Conservation (phyloP, 2,888 invertebrate species). For the Amphipyra tragopoginis region DNA sequence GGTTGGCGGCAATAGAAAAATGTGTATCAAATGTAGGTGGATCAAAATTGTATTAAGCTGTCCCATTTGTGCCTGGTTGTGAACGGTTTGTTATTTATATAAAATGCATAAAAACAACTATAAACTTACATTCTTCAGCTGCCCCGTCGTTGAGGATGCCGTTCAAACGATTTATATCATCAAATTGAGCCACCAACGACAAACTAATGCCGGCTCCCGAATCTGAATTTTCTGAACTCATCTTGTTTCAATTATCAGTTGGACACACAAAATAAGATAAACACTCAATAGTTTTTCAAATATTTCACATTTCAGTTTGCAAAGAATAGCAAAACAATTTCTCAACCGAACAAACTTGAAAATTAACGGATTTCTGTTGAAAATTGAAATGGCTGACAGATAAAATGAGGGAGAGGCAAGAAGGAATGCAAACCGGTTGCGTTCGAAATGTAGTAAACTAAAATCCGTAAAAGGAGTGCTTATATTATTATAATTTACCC, state of each 20-base stretch:
- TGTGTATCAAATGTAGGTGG: conserved; percentile 24
- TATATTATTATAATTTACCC: too few relatives aligned
- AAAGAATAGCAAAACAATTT: conserved; percentile 37
- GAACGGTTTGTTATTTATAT: neutral
- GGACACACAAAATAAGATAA: conserved; percentile 44
- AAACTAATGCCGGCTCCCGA: conserved; percentile 81
- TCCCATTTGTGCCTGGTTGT: rapidly evolving
- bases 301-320: conserved; percentile 58
- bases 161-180: conserved; percentile 92
- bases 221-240: conserved; percentile 85
- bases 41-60: neutral
- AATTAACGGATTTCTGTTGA: conserved; percentile 63
- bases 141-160: conserved; percentile 91
- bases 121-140: conserved; percentile 92
- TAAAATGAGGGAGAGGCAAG: conserved; percentile 10
- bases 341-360: conserved; percentile 54
- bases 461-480: too few relatives aligned
- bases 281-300: conserved; percentile 18
- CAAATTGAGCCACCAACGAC: conserved; percentile 92
- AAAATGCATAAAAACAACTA: neutral
- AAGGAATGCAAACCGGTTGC: conserved; percentile 25
- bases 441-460: conserved; percentile 28
- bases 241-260: conserved; percentile 60
- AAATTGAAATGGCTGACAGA: conserved; percentile 33
- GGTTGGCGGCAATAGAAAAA: neutral